Evolutionary conservation across 2,888 invertebrate species (phyloP), one percentile per base, ranked within the genome.

Genomic region (Hydropsyche betteni): DNA sequence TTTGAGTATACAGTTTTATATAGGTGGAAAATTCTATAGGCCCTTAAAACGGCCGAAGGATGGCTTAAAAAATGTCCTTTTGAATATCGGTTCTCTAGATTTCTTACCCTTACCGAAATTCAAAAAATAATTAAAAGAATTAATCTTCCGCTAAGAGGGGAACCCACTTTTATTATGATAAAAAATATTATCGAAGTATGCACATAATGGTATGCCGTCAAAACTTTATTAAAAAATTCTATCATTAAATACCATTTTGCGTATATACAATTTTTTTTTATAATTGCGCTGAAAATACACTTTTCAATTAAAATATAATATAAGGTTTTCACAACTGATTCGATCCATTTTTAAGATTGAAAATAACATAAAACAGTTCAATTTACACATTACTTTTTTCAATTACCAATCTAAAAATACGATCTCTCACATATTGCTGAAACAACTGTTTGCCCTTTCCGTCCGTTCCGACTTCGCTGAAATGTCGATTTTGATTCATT

Each of bases 121-220:
- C 8, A 24, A 58, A 58, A 24, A 58, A 58, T 58, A 58, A 58
- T 58, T 58, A 58, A 58, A 58, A 58, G 58, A 58, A 58, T 58
- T 58, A 58, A 58, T 58, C 58, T 58, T 58, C 58, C 24, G 24
- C 16, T 24, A 24, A 24, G 58, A 16, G 58, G 44, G 10, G 44
- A 10, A 58, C 8, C 8, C 8, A 8, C 58, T 24, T 14, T 16
- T 24, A 58, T 58, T 24, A 58, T 24, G 16, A 14, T 14, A 58
- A 16, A 58, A 58, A 58, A 58, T 58, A 24, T 58, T 58, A 58
- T 58, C 24, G 58, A 16, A n/a, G 58, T 53, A 5, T 53, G 14
- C 4, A 58, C 4, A 8, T 14, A 58, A 58, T 16, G 16, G 16
- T 16, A 10, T 3, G 16, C 24, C 24, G 14, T 8, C 16, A n/a